Evolutionary conservation across 2,113 vertebrate species (phyloP), one percentile per base, ranked within the genome.

Genomic region (Amazona guildingii): DNA sequence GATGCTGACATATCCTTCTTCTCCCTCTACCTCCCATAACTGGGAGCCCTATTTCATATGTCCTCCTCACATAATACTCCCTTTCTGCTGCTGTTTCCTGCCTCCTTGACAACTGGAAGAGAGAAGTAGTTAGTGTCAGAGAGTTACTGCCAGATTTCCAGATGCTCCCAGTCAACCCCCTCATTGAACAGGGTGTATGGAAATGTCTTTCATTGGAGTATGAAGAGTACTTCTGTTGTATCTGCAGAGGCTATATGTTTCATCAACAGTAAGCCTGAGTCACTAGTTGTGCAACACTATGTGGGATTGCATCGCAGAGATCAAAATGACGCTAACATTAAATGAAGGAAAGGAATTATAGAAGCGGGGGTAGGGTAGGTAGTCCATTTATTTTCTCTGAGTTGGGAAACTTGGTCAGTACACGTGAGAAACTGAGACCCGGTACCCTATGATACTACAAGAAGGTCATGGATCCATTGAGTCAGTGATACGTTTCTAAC

Each of bases 11-110:
- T 0, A 57, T n/a, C 24, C 5, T 11, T 54, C 24, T 49, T 23
- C 5, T 7, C 8, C 1, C 7, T 68, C 6, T 16, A 48, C 5
- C 5, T 6, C 12, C 1, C 19, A 17, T 41, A 20, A 49, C 11
- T 5, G 75, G 61, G 11, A 82, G 29, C 21, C 15, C n/a, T 67
- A 9, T 46, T 78, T 29, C 61, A 35, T 41, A 44, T 1, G 1
- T 6, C 51, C 16, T 63, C 16, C n/a, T 84, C 28, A 63, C 18
- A 29, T 35, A 57, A 39, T 28, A 39, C 0, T 23, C 4, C 19
- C 17, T 51, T 85, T 9, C 43, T 1, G 5, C n/a, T 43, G 51
- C 8, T 70, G 14, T 31, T 83, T 73, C 17, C 83, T 85, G 48
- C 27, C 27, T 59, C 27, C 3, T 17, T 75, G 66, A 35, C 18